A percentile compares a stretch with the other conserved stretches of the same genome.
These are phyloP conservation scores for Elegia similella DNA, from an alignment of 2,888 invertebrate species.

Conservation along the genomic window DNA sequence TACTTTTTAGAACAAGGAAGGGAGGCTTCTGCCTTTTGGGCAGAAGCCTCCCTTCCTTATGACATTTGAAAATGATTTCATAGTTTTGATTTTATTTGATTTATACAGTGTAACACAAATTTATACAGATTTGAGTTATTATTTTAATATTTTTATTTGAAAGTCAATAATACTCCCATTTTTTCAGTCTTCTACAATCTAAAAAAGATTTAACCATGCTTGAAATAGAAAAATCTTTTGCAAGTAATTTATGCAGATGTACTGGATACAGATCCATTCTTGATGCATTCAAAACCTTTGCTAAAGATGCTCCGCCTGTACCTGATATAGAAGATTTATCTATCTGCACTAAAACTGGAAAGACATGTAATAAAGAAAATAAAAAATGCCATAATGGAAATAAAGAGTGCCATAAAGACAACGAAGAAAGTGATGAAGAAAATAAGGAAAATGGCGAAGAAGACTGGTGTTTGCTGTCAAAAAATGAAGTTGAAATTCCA, in stretches of 20 bases:
- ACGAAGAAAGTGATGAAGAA: not conserved
- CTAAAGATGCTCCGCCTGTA: slow-evolving; percentile 78
- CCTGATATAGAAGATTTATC: slow-evolving; percentile 64
- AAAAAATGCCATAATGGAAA: not conserved
- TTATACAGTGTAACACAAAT: too few species aligned
- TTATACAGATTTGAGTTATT: too few species aligned
- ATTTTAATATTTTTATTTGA: too few species aligned
- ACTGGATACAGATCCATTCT: slow-evolving; percentile 89
- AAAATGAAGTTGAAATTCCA: slow-evolving; percentile 19
- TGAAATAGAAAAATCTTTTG: slow-evolving; percentile 86
- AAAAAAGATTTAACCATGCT: slow-evolving; percentile 75
- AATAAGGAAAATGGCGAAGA: slow-evolving; percentile 21
- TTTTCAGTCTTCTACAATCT: slow-evolving; percentile 45
- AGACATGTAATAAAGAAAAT: slow-evolving; percentile 11
- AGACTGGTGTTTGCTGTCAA: slow-evolving; percentile 45
- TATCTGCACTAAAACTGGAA: slow-evolving; percentile 22
- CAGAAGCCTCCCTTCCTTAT: too few species aligned
- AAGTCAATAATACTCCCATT: slow-evolving; percentile 5
- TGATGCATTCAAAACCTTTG: slow-evolving; percentile 88
- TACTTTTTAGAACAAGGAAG: too few species aligned
- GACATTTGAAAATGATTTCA: too few species aligned
- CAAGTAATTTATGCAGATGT: slow-evolving; percentile 88
- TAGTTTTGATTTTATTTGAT: too few species aligned
- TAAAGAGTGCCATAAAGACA: not conserved
- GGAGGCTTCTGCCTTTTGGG: too few species aligned